phyloP scores from a whole-genome alignment of 2,888 invertebrate species.

The Teleiodes luculella region DNA sequence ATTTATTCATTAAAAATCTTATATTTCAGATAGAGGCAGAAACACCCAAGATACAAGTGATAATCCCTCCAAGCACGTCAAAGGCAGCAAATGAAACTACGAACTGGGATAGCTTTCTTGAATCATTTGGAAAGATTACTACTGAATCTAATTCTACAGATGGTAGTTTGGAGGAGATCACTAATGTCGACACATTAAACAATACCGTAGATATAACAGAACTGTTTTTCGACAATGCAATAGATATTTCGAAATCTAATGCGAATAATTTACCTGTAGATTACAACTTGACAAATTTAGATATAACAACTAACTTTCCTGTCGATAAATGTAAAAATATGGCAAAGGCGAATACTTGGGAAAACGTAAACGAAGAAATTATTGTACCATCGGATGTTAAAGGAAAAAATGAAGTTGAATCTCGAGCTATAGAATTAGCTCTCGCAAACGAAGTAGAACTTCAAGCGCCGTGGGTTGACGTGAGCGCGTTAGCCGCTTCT shows the following conservation, averaged over 20 bases:
- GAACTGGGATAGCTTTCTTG: conserved; percentile 70
- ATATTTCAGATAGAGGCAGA: conserved; percentile 48
- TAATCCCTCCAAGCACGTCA: conserved; percentile 29
- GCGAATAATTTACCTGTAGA: conserved; percentile 44
- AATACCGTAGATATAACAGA: conserved; percentile 63
- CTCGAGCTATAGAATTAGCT: conserved; percentile 83
- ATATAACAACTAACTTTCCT: conserved; percentile 49
- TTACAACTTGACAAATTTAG: conserved; percentile 55
- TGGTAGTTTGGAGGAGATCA: conserved; percentile 59
- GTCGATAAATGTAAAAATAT: conserved; percentile 48
- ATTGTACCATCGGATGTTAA: conserved; percentile 28
- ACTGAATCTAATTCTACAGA: conserved; percentile 69
- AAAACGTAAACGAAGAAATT: conserved; percentile 41
- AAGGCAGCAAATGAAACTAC: conserved; percentile 46
- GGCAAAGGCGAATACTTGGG: conserved; percentile 42
- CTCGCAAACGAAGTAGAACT: conserved; percentile 87
- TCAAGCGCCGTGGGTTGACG: conserved; percentile 86
- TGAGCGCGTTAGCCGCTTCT: conserved; percentile 82
- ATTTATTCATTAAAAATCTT: not conserved
- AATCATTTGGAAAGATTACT: conserved; percentile 67
- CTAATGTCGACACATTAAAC: conserved; percentile 41
- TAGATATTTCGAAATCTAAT: conserved; percentile 47
- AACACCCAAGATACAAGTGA: conserved; percentile 32
- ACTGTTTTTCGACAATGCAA: conserved; percentile 57
- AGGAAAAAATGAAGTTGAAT: conserved; percentile 50